Evolutionary conservation across 1,140 invertebrate species (phyloP), one percentile per base, ranked within the genome.

Genomic region (Bombus superbus): DNA sequence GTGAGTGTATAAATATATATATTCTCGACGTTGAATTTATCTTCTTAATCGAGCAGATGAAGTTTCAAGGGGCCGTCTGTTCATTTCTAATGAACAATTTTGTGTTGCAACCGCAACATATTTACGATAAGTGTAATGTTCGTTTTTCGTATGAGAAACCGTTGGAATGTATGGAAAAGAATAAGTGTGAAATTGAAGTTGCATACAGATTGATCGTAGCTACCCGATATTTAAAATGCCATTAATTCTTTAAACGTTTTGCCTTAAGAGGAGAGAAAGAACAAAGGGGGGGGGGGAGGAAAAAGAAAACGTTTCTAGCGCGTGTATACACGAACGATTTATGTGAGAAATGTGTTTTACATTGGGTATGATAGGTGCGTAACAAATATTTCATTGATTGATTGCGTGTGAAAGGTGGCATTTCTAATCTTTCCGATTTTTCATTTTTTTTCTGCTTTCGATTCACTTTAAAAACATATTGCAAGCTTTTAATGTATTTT

Each of bases 401-500:
- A 85, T 93, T 94, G 93, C 90, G 92, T 92, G 92, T 94, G 92
- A 89, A 91, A 87, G 85, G 83, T 89, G 83, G 85, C 44, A 89
- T 92, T 84, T 89, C 78, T 80, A 85, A 91, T 91, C 81, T 35
- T 82, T 85, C 85, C 79, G 53, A 87, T 82, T 89, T 72, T 3
- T 15, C 40, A n/a, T 72, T 72, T 28, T n/a, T 71, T 71, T 42
- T n/a, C 83, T 79, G 64, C 76, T 88, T 86, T 87, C 71, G 42
- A 69, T 88, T 81, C 74, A 85, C 66, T 78, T 88, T 72, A 47
- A 71, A 80, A 25, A 74, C 77, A 89, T 57, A 28, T 40, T 40
- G 10, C 25, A 85, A 79, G 62, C 59, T 85, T 62, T 88, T 77
- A 82, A 64, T 77, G 38, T 38, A 81, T 71, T 79, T 85, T 85